Conservation (phyloP, 1,140 invertebrate genomes). For the Penaeus chinensis region DNA sequence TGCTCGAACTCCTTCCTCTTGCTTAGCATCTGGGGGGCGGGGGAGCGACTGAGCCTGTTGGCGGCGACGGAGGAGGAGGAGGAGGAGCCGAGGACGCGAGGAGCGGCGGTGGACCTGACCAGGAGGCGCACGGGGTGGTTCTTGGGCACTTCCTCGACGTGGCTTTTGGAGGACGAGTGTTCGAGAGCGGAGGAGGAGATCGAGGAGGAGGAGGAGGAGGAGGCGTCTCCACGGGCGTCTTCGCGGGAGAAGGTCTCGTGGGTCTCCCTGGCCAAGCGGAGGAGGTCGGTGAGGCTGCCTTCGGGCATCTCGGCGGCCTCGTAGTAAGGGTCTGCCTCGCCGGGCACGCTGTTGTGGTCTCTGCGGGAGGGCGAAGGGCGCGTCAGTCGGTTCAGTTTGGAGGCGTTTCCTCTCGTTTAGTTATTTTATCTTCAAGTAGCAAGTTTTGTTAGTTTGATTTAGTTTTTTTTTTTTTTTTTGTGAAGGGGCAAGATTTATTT, state of each 20-base stretch:
- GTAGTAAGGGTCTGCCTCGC: not conserved
- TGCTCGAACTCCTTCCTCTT: conserved; percentile 55
- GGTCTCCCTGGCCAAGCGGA: conserved; percentile 31
- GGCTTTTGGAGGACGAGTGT: not conserved
- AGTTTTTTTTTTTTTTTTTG: too few species aligned
- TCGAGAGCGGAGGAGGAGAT: not conserved
- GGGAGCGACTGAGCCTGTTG: conserved; percentile 19
- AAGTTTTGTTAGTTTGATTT: too few species aligned
- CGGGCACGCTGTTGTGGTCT: conserved; percentile 44
- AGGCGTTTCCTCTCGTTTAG: not conserved
- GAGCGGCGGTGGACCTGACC: conserved; percentile 16
- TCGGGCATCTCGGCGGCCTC: conserved; percentile 3
- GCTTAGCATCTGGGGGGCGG: conserved; percentile 26
- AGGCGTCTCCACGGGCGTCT: not conserved
- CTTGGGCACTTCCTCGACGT: conserved; percentile 9
- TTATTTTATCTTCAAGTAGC: too few species aligned
- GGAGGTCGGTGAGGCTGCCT: conserved; percentile 27
- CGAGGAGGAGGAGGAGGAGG: not conserved
- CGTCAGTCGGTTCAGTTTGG: not conserved
- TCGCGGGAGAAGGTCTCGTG: not conserved
- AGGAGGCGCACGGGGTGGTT: conserved; percentile 52
- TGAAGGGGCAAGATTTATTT: too few species aligned
- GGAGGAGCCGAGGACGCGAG: not conserved
- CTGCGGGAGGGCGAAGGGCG: not conserved
- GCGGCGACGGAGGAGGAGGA: not conserved